Evolutionary conservation across 1,140 invertebrate genomes (phyloP).

Genomic region (Microvelia longipes): DNA sequence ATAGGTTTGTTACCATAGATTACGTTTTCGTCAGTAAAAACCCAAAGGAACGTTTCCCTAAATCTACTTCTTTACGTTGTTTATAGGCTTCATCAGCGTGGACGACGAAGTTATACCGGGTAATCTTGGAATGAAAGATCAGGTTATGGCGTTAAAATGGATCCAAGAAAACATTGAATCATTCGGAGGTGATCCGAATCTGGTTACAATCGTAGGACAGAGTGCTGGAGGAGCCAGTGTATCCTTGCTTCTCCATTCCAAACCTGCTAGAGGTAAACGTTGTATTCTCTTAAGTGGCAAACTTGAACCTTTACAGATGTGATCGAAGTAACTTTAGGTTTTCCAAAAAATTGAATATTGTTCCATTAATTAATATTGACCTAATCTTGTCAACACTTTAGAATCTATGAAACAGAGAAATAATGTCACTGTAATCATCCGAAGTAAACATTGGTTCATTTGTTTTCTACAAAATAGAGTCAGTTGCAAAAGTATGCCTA

Average conservation of each 20-base stretch:
- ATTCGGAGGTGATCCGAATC: conserved; percentile 2
- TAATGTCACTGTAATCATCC: too few species aligned
- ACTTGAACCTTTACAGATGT: neutral
- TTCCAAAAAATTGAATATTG: neutral
- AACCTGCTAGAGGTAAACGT: neutral
- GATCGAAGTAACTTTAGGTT: neutral
- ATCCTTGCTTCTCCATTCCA: neutral
- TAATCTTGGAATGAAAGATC: conserved; percentile 4
- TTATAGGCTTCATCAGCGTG: conserved; percentile 1
- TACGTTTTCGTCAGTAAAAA: neutral
- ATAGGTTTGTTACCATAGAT: neutral
- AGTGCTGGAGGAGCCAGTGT: neutral
- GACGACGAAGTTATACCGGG: neutral
- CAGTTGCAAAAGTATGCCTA: too few species aligned
- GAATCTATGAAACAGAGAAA: too few species aligned
- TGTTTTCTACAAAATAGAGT: too few species aligned
- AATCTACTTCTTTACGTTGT: neutral
- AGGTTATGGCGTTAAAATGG: conserved; percentile 4
- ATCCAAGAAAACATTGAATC: neutral
- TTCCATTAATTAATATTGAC: neutral
- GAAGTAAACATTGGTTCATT: too few species aligned
- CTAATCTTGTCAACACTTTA: too few species aligned
- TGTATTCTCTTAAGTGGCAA: neutral
- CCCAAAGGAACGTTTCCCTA: neutral
- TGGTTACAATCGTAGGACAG: neutral